phyloP scores from a whole-genome alignment of 1,140 invertebrate genomes.

The Plutomurus gul region DNA sequence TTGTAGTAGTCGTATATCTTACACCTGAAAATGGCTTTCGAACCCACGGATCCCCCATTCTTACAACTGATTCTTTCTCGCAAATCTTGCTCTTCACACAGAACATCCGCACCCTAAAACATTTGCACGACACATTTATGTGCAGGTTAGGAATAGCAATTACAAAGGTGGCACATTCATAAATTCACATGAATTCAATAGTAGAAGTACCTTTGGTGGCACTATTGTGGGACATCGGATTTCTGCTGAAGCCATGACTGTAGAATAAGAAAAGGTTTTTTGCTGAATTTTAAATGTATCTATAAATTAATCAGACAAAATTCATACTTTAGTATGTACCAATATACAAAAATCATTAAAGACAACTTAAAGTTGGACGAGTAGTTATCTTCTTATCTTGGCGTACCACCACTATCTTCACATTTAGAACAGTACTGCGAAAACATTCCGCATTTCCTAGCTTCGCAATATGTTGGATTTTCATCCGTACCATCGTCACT shows the following conservation, averaged over 20 bases:
- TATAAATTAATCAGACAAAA: neutral
- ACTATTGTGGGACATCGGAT: conserved; percentile 24
- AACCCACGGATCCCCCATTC: conserved; percentile 1
- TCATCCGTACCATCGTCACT: conserved; percentile 37
- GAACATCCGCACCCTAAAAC: neutral
- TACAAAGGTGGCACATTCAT: neutral
- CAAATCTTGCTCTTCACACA: conserved; percentile 33
- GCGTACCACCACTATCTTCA: neutral
- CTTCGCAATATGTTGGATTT: conserved; percentile 9
- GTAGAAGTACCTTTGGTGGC: neutral
- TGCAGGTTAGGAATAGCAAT: neutral
- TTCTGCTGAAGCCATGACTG: neutral
- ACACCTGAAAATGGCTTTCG: conserved; percentile 36
- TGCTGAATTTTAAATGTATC: conserved; percentile 30
- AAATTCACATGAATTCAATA: neutral
- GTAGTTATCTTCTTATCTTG: neutral
- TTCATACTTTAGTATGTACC: too few relatives aligned
- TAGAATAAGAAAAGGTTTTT: conserved; percentile 12
- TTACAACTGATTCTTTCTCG: conserved; percentile 23
- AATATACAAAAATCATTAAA: too few relatives aligned
- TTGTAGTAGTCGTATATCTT: conserved; percentile 14
- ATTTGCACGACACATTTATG: neutral
- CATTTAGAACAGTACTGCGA: conserved; percentile 28
- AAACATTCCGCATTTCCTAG: neutral
- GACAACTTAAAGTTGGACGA: neutral